Evolutionary conservation across 2,797 vertebrate species (phyloP).

Genomic region (Vireo griseus): DNA sequence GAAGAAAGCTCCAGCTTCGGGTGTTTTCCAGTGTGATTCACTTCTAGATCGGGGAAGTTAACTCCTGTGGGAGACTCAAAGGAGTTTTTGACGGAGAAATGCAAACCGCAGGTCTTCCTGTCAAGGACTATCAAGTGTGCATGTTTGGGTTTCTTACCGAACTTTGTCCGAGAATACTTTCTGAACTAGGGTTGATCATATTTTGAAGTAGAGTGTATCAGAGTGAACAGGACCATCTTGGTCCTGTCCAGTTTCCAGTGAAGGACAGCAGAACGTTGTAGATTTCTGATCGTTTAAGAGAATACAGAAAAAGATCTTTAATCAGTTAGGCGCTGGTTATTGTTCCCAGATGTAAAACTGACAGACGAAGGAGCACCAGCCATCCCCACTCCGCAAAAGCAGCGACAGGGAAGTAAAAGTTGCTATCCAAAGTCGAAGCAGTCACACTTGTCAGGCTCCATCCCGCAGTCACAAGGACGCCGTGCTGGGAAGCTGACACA

Average conservation of each 20-base stretch:
- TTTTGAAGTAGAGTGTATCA: background rate
- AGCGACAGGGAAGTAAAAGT: background rate
- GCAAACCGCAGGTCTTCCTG: background rate
- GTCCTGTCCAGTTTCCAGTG: background rate
- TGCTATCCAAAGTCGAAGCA: background rate
- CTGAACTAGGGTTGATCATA: accelerated
- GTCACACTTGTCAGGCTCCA: accelerated
- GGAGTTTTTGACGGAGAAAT: too few relatives aligned
- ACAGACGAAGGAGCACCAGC: background rate
- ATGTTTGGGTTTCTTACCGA: accelerated
- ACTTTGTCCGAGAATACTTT: too few relatives aligned
- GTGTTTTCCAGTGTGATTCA: accelerated
- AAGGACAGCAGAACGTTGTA: accelerated
- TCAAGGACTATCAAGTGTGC: accelerated
- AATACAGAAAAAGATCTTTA: background rate
- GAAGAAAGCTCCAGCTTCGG: background rate
- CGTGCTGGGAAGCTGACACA: accelerated
- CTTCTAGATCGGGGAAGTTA: accelerated
- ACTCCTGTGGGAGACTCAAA: accelerated
- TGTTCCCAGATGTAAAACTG: background rate
- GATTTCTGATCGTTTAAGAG: too few relatives aligned
- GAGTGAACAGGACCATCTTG: accelerated
- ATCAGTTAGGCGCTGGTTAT: too few relatives aligned
- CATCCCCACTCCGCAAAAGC: too few relatives aligned
- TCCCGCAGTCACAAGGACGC: background rate